Evolutionary conservation across 2,113 vertebrate genomes (phyloP).

Genomic region (Lethenteron camtschaticum): DNA sequence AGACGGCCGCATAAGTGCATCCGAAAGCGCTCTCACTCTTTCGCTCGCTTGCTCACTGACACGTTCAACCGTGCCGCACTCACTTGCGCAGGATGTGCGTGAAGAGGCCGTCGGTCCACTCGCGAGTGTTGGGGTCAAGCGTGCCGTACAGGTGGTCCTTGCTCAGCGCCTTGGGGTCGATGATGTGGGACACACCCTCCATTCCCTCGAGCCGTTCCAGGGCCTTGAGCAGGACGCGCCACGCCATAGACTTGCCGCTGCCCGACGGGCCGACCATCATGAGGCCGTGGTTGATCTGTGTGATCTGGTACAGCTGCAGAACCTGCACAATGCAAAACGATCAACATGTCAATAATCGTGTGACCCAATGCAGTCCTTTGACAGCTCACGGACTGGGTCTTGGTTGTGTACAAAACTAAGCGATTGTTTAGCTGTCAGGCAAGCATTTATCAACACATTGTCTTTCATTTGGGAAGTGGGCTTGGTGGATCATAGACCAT

Average conservation of each 20-base stretch:
- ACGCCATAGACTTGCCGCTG: slow-evolving; percentile 31
- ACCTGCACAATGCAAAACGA: too few relatives aligned
- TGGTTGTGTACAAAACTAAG: too few relatives aligned
- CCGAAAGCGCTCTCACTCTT: slow-evolving; percentile 19
- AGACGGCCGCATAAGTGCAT: not conserved
- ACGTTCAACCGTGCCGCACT: too few relatives aligned
- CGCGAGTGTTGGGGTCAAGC: slow-evolving; percentile 36
- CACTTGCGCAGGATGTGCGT: slow-evolving; percentile 32
- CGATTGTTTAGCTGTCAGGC: too few relatives aligned
- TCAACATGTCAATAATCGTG: too few relatives aligned
- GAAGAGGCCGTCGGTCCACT: slow-evolving; percentile 46
- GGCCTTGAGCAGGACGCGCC: slow-evolving; percentile 27
- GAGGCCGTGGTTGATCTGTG: slow-evolving; percentile 11
- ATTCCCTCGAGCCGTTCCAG: slow-evolving; percentile 14
- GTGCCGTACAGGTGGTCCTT: slow-evolving; percentile 38
- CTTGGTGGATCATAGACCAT: too few relatives aligned
- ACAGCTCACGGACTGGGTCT: too few relatives aligned
- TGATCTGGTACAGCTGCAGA: slow-evolving; percentile 3
- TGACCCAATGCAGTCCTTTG: too few relatives aligned
- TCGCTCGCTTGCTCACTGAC: slow-evolving; percentile 26
- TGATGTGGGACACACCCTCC: slow-evolving; percentile 27
- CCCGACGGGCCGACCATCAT: slow-evolving; percentile 42
- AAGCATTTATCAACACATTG: too few relatives aligned
- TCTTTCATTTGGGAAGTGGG: too few relatives aligned
- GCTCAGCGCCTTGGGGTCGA: slow-evolving; percentile 43